A percentile compares a stretch with the other conserved stretches of the same genome.
These are phyloP conservation scores for Drosophila parvula DNA, from an alignment of 1,140 invertebrate species.

Conservation along the genomic window DNA sequence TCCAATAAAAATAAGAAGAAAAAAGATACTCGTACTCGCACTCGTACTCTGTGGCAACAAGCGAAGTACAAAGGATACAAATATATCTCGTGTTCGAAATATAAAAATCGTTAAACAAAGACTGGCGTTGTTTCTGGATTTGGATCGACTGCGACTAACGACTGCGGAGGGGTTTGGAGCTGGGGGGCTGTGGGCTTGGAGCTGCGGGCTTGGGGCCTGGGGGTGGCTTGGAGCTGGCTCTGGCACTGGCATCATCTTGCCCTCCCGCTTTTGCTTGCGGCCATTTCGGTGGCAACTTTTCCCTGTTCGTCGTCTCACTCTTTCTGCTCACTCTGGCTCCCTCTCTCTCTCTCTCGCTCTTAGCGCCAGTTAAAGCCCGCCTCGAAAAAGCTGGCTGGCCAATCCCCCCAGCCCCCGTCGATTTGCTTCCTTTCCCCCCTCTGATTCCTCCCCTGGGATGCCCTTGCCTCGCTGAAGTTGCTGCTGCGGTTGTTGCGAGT, in stretches of 20 bases:
- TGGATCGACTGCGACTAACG: conserved; percentile 66
- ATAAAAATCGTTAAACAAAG: conserved; percentile 83
- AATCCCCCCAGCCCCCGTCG: conserved; percentile 15
- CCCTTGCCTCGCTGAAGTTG: conserved; percentile 31
- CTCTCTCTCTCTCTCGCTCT: conserved; percentile 19
- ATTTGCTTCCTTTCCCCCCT: neutral
- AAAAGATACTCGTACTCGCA: conserved; percentile 19
- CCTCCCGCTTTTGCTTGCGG: conserved; percentile 64
- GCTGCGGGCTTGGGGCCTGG: neutral
- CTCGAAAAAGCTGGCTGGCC: conserved; percentile 54
- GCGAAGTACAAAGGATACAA: conserved; percentile 81
- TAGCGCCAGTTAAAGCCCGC: conserved; percentile 70
- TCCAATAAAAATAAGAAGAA: conserved; percentile 16
- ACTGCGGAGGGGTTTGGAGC: conserved; percentile 16
- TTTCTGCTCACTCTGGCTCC: conserved; percentile 1
- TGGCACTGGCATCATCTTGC: conserved; percentile 56
- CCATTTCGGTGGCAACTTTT: conserved; percentile 49
- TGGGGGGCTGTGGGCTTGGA: neutral
- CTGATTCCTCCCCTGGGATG: neutral
- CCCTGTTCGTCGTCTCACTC: conserved; percentile 31
- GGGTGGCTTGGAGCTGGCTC: neutral
- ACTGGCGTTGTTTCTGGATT: conserved; percentile 80
- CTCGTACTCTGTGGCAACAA: conserved; percentile 60
- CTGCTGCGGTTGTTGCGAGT: conserved; percentile 60
- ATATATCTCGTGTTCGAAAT: conserved; percentile 83